Base-by-base conservation (phyloP, 1,140 invertebrate species). In the Cardiocondyla obscurior region DNA sequence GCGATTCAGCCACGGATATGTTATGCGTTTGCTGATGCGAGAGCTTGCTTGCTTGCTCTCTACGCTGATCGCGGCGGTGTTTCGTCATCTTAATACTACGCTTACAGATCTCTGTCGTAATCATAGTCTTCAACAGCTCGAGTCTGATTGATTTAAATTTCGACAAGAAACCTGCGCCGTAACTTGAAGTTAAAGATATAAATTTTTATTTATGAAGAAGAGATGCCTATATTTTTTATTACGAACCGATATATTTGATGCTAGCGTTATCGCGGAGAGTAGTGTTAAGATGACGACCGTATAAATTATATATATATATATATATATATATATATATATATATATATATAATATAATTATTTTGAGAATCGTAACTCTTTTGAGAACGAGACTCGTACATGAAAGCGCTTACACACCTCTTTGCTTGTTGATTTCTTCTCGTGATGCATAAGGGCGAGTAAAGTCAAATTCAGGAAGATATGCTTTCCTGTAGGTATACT, bases 211-310 rank as follows among this genome's bases (percentile, higher is more conserved):
- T n/a, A 30, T 5, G 30, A 14, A 36, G 12, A 19, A 60, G 5
- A 74, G 8, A 25, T 30, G 4, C 0, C 10, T 69, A 22, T 53
- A 69, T 69, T 69, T 49, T 53, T 30, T 1, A 69, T 22, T 28
- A 1, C 0, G 58, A 5, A 73, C 16, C 12, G 10, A 73, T 10
- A 22, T 33, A 3, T 28, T 67, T 39, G n/a, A 3, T 25, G 7
- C 28, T 14, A 39, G 16, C 2, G 57, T 8, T 2, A 58, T 28
- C 19, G 16, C 25, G 33, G 22, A 53, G 8, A 19, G 22, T 58
- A 58, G 10, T 73, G 19, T 76, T 49, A 65, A 65, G 58, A 46
- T 65, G 58, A 76, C 30, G 58, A 65, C 49, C 73, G 28, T 36
- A 3, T 28, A 10, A 60, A 49, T 49, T 76, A 12, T 51, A 36